A percentile compares a stretch with the other conserved stretches of the same genome.
These are phyloP conservation scores for Pristiophorus japonicus DNA, from an alignment of 2,113 vertebrate genomes.

Conservation along the genomic window DNA sequence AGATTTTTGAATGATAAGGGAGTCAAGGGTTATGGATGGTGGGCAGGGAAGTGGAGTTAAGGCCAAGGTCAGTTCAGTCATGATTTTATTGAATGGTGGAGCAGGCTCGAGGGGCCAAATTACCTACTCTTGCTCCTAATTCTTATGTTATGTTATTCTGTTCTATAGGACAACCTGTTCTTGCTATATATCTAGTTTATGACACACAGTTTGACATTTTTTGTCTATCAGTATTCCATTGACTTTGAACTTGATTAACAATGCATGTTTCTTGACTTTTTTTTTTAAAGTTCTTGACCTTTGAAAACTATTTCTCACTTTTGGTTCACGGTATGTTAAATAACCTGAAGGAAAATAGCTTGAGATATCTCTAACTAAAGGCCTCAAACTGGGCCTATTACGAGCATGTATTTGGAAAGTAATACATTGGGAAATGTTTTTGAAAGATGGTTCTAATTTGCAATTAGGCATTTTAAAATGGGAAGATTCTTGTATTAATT, in stretches of 20 bases:
- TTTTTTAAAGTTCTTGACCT: background rate
- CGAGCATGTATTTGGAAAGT: conserved; percentile 7
- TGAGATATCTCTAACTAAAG: background rate
- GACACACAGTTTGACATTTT: background rate
- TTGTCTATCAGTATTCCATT: background rate
- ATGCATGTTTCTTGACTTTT: background rate
- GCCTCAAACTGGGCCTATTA: background rate
- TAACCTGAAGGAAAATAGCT: conserved; percentile 24
- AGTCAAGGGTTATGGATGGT: too few relatives aligned
- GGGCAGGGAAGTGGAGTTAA: too few relatives aligned
- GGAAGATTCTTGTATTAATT: conserved; percentile 30
- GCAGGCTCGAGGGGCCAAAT: too few relatives aligned
- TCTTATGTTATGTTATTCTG: too few relatives aligned
- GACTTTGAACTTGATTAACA: background rate
- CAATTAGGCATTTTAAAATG: conserved; percentile 32
- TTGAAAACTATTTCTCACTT: conserved; percentile 24
- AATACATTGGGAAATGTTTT: conserved; percentile 29
- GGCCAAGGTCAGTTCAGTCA: too few relatives aligned
- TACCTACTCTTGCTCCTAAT: too few relatives aligned
- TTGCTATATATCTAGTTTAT: background rate
- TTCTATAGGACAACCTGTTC: background rate
- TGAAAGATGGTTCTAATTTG: conserved; percentile 35
- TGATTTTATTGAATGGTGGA: too few relatives aligned
- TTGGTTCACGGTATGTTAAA: background rate
- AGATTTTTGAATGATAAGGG: too few relatives aligned